Conservation (phyloP, 2,797 vertebrate genomes). For the Apogon talboti region DNA sequence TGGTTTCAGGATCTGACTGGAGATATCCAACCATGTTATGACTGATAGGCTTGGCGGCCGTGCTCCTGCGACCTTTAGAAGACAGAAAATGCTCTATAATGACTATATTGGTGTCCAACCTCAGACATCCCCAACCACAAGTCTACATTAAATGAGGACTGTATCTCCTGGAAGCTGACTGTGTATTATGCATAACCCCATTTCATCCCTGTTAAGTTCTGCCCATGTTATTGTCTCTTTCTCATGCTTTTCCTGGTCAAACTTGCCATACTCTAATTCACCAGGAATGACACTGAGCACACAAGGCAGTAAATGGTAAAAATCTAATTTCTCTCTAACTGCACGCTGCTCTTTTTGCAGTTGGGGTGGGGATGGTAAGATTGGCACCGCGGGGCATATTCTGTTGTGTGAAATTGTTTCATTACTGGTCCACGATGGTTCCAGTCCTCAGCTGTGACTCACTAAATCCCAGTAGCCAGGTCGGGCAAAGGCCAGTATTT, state of each 20-base stretch:
- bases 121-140: conserved; percentile 27
- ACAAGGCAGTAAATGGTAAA: conserved; percentile 24
- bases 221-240: not conserved
- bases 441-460: conserved; percentile 31
- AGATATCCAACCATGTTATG: conserved; percentile 44
- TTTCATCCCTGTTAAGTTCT: not conserved
- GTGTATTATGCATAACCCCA: not conserved
- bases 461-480: conserved; percentile 23
- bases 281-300: conserved; percentile 2
- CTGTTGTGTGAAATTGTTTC: conserved; percentile 80
- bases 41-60: conserved; percentile 41
- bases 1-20: conserved; percentile 27
- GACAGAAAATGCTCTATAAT: conserved; percentile 34
- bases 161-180: not conserved
- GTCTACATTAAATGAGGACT: conserved; percentile 44
- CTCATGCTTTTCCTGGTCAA: not conserved
- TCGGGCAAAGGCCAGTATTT: conserved; percentile 2
- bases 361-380: conserved; percentile 44
- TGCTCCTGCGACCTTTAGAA: conserved; percentile 58
- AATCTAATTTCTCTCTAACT: conserved; percentile 52
- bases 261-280: conserved; percentile 7
- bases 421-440: conserved; percentile 58
- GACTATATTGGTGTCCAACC: conserved; percentile 23
- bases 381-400: conserved; percentile 73
- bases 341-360: conserved; percentile 28